phyloP scores from a whole-genome alignment of 2,888 invertebrate species.

The Itoplectis maculator region DNA sequence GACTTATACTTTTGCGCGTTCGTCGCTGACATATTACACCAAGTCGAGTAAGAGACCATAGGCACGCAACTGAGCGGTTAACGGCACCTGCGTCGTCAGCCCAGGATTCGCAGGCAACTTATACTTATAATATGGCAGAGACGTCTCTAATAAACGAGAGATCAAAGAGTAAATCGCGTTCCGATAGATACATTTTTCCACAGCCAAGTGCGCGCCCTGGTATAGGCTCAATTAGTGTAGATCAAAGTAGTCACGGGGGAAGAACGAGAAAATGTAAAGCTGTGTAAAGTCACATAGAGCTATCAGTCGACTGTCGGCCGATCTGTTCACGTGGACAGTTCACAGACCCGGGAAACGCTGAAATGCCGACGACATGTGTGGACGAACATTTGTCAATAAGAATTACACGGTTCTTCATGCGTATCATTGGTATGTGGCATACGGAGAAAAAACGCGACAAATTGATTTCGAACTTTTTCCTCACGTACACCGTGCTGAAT shows the following conservation, averaged over 20 bases:
- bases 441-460: slow-evolving; percentile 64
- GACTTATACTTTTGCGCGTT: no score
- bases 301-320: no score
- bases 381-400: slow-evolving; percentile 68
- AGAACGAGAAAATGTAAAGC: no score
- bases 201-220: not conserved
- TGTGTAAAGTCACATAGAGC: no score
- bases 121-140: no score
- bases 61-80: not conserved
- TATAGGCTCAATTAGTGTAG: no score
- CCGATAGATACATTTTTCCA: not conserved
- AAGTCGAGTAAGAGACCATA: not conserved
- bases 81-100: not conserved
- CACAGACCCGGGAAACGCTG: no score
- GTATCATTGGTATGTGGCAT: slow-evolving; percentile 73
- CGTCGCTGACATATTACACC: not conserved
- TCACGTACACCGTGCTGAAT: slow-evolving; percentile 63
- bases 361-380: slow-evolving; percentile 7
- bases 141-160: not conserved
- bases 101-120: not conserved
- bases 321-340: no score
- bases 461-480: slow-evolving; percentile 66
- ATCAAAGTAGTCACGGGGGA: no score
- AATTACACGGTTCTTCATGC: slow-evolving; percentile 72
- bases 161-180: not conserved